Evolutionary conservation across 1,140 invertebrate species (phyloP), one percentile per base, ranked within the genome.

Genomic region (Palaemon carinicauda): DNA sequence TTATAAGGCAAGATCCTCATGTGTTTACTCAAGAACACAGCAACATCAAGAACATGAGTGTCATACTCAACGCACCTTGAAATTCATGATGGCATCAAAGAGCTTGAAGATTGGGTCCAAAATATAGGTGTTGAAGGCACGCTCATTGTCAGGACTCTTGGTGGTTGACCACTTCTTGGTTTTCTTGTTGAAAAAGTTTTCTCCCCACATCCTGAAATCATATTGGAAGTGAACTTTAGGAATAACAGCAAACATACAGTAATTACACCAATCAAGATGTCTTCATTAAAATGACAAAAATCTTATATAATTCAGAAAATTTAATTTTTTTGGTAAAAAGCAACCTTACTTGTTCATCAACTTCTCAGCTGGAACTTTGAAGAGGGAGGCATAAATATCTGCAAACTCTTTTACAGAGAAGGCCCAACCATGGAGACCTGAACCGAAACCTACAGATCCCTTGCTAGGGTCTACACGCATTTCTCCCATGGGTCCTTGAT

Each of bases 371-470:
- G 98, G 97, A 90, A 99, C 98, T 92, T 98, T 98, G 94, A 99
- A 99, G 93, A 99, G 99, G 90, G 97, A 96, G 51, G 97, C 95
- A 92, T 99, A 99, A 95, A 99, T 98, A 92, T 99, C 98, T 82
- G 98, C 95, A 93, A 99, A 99, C 93, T 99, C 98, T 93, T 99
- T 99, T 56, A 99, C 93, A 78, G 98, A 99, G 92, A 99, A 99
- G 80, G 99, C 99, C 99, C 99, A 99, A 80, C 98, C 98, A 92
- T 99, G 99, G 78, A 99, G 96, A 91, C 96, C 99, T 53, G 98
- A 99, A 88, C 99, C 99, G 92, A 99, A 99, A 91, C 99, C 99
- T 89, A 99, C 98, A 88, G 97, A 99, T 91, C 98, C 99, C 92
- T 97, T 97, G 92, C 96, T 96, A 80, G 98, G 98, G 92, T 99